Evolutionary conservation across 2,888 invertebrate species (phyloP).

Genomic region (Euspilapteryx auroguttella): DNA sequence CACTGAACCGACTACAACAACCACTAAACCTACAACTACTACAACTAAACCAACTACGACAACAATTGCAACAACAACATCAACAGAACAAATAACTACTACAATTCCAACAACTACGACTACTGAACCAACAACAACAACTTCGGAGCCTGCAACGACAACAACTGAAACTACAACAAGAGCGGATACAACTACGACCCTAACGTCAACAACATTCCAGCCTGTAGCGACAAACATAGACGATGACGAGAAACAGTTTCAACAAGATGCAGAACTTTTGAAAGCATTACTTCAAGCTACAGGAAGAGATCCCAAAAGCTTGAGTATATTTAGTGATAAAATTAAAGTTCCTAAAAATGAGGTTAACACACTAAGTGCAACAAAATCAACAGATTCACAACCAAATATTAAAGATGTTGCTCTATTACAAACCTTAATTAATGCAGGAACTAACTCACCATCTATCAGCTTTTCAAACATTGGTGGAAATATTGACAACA

Average conservation of each 20-base stretch:
- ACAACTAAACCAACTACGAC: slow-evolving; percentile 9
- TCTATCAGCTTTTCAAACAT: neutral
- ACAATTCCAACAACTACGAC: slow-evolving; percentile 7
- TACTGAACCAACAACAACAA: slow-evolving; percentile 12
- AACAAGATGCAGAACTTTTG: slow-evolving; percentile 45
- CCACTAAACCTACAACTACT: slow-evolving; percentile 10
- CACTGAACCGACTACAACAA: slow-evolving; percentile 14
- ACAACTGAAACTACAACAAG: too few species aligned
- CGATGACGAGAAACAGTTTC: slow-evolving; percentile 47
- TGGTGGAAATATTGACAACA: too few species aligned
- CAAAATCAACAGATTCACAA: neutral
- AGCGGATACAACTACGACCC: slow-evolving; percentile 16
- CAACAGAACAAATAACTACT: slow-evolving; percentile 10
- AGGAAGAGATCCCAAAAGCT: slow-evolving; percentile 38
- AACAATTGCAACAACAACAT: slow-evolving; percentile 5
- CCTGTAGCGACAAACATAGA: slow-evolving; percentile 15
- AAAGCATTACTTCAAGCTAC: slow-evolving; percentile 24
- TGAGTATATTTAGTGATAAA: slow-evolving; percentile 16
- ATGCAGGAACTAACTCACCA: neutral
- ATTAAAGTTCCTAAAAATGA: neutral
- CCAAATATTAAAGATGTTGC: neutral
- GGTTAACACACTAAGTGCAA: neutral
- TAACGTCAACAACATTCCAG: slow-evolving; percentile 23
- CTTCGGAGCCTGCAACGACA: slow-evolving; percentile 8
- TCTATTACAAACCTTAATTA: neutral